Conservation (phyloP, 2,888 invertebrate species). For the Limulus polyphemus region DNA sequence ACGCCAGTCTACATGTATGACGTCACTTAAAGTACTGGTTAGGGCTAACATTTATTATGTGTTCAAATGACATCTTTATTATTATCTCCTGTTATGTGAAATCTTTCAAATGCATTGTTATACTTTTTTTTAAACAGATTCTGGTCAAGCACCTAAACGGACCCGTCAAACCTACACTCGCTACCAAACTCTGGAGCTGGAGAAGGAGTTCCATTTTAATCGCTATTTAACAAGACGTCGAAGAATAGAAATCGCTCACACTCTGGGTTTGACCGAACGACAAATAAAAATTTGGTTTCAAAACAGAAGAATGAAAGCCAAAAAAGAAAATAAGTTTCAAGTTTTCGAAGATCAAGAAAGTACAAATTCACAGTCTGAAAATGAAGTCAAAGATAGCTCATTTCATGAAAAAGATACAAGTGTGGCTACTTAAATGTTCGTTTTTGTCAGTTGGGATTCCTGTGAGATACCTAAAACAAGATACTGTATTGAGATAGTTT, state of each 20-base stretch:
- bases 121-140: not conserved
- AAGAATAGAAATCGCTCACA: slow-evolving; percentile 91
- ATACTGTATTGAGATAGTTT: too few species aligned
- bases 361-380: not conserved
- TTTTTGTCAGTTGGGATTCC: too few species aligned
- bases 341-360: not conserved
- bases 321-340: slow-evolving; percentile 93
- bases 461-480: too few species aligned
- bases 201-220: slow-evolving; percentile 97
- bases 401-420: too few species aligned
- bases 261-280: slow-evolving; percentile 83
- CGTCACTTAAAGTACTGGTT: too few species aligned
- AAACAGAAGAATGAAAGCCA: slow-evolving; percentile 96
- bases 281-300: slow-evolving; percentile 97
- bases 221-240: slow-evolving; percentile 89
- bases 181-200: slow-evolving; percentile 84
- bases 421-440: not conserved
- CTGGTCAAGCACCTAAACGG: slow-evolving; percentile 12
- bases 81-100: too few species aligned
- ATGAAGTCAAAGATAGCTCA: too few species aligned
- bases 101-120: too few species aligned
- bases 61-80: too few species aligned
- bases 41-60: too few species aligned
- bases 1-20: too few species aligned
- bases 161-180: slow-evolving; percentile 50